These are phyloP conservation scores for Invenusta paracnida DNA, from an alignment of 2,888 invertebrate species.

Conservation along the genomic window DNA sequence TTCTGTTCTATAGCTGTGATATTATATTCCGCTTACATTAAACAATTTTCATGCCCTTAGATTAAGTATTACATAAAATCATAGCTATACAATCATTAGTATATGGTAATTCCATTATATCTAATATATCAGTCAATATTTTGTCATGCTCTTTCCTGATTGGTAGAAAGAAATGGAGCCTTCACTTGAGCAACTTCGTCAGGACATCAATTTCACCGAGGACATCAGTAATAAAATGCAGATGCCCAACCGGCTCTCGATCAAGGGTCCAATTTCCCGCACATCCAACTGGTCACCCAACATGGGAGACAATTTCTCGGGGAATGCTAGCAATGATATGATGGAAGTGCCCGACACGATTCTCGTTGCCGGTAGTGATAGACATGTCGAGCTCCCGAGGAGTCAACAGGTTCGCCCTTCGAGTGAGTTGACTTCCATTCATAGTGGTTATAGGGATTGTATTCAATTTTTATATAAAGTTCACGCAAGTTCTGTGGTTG, in stretches of 20 bases:
- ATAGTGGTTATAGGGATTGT: no score
- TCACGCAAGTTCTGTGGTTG: no score
- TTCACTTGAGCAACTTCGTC: neutral
- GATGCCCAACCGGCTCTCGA: neutral
- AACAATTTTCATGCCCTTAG: no score
- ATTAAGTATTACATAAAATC: no score
- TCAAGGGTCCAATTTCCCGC: neutral
- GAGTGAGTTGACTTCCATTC: neutral
- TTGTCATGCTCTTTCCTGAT: no score
- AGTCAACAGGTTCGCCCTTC: neutral
- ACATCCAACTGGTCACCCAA: neutral
- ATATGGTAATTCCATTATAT: no score
- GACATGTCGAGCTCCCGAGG: neutral
- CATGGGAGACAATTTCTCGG: neutral
- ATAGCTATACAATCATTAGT: no score
- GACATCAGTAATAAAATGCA: conserved; percentile 11
- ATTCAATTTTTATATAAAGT: no score
- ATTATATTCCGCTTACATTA: no score
- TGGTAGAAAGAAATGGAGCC: neutral
- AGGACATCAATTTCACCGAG: conserved; percentile 30
- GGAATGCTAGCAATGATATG: neutral
- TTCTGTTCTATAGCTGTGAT: no score
- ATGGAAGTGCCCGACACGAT: conserved; percentile 19
- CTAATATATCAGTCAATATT: no score
- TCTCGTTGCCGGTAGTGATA: conserved; percentile 9